Percentiles rank a stretch among this genome's conserved stretches.
Evolutionary conservation across 2,888 invertebrate species (phyloP).

Genomic region (Xestobium rufovillosum): DNA sequence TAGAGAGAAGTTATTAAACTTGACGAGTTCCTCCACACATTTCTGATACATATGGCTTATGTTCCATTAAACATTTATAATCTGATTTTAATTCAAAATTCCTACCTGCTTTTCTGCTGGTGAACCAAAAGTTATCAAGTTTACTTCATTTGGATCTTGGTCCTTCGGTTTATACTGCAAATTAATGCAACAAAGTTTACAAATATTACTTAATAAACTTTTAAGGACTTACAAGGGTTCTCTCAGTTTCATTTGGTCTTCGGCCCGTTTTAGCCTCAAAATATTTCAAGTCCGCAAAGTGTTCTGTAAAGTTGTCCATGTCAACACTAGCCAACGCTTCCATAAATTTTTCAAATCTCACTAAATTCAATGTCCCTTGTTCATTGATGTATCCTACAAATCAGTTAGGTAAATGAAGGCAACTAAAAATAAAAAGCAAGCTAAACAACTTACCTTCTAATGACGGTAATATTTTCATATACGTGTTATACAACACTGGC

Average conservation of each 20-base stretch:
- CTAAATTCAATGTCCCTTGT: constrained; percentile 72
- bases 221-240: no score
- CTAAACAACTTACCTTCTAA: constrained; percentile 77
- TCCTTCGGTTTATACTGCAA: not conserved
- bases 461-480: constrained; percentile 77
- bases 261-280: constrained; percentile 74
- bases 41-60: no score
- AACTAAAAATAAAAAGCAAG: no score
- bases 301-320: constrained; percentile 65
- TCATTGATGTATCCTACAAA: constrained; percentile 86
- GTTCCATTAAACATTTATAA: no score
- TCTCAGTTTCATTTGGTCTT: no score
- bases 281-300: constrained; percentile 74
- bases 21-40: no score
- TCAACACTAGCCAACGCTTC: constrained; percentile 66
- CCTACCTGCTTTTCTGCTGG: no score
- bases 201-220: no score
- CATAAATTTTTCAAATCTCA: constrained; percentile 80
- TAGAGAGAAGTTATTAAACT: no score
- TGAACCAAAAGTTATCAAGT: no score
- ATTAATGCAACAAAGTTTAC: not conserved
- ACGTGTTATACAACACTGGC: constrained; percentile 77
- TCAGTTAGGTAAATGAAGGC: constrained; percentile 6
- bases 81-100: no score
- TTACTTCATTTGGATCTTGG: no score